Conservation (phyloP, 2,797 vertebrate species). For the Octomys mimax region DNA sequence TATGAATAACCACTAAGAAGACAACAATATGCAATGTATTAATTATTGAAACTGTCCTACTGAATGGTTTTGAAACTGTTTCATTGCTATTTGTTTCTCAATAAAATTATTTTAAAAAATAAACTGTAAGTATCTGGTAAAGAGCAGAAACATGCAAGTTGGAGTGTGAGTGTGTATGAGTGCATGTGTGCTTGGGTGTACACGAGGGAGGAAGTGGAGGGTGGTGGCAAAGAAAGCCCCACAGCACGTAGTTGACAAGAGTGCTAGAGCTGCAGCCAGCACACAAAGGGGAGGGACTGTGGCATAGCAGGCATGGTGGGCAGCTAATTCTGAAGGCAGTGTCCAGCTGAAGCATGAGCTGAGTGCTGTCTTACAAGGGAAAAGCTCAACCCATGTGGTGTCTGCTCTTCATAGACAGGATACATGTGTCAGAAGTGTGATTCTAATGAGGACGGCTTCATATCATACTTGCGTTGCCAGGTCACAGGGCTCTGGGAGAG, state of each 20-base stretch:
- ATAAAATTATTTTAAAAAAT: no score
- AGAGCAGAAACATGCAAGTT: background rate
- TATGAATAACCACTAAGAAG: no score
- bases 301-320: background rate
- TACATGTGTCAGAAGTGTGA: background rate
- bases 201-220: background rate
- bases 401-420: background rate
- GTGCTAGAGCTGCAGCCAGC: background rate
- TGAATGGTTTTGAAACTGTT: no score
- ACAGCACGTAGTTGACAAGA: background rate
- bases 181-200: no score
- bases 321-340: background rate
- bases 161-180: background rate
- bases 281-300: background rate
- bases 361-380: background rate
- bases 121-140: constrained; percentile 14
- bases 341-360: no score
- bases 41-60: no score
- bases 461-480: background rate
- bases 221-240: background rate
- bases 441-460: background rate
- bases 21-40: no score
- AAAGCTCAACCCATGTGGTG: background rate
- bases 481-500: background rate
- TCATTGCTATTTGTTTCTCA: no score